Base-by-base conservation (phyloP, 2,113 vertebrate species). In the Camelus dromedarius region DNA sequence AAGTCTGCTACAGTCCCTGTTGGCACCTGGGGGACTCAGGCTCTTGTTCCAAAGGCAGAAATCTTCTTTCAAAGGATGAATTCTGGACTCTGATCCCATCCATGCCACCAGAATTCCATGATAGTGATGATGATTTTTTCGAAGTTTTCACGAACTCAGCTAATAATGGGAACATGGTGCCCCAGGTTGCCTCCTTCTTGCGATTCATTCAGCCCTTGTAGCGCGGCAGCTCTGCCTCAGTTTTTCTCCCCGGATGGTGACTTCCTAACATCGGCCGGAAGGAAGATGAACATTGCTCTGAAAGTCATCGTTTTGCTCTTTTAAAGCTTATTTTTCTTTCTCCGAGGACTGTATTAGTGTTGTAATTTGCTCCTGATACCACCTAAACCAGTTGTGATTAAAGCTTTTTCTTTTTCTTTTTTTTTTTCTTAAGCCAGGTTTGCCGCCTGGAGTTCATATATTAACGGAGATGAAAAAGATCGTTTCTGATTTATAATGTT, bases 321-420 rank as follows among this genome's bases (percentile, higher is more conserved):
- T 85, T 66, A 32, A 75, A 95, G 92, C 82, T 88, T 92, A 89
- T 20, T 97, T 96, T 96, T 92, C 62, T 69, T 70, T 83, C 89
- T 93, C 93, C 38, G 50, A 94, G 66, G 76, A 54, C 82, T 46
- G 64, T 64, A 84, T 97, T 94, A 90, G 75, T 81, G 73, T 86
- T 95, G 24, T 93, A 82, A 96, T 98, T 97, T 96, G 83, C 84
- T 96, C 83, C 84, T 92, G 90, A 92, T 77, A 96, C 96, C 93
- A 81, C 62, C 56, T 95, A 92, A 85, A 20, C 96, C 93, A 58
- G 66, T 89, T 88, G 46, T 84, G 73, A 95, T 97, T 86, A 95
- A 95, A 93, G 84, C 83, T 30, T 69, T 84, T 86, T 70, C 62
- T 93, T 86, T 14, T 22, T n/a, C 4, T 22, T 38, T 66, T 83